phyloP scores from a whole-genome alignment of 2,888 invertebrate genomes.

The Liopterus haemorrhoidalis region DNA sequence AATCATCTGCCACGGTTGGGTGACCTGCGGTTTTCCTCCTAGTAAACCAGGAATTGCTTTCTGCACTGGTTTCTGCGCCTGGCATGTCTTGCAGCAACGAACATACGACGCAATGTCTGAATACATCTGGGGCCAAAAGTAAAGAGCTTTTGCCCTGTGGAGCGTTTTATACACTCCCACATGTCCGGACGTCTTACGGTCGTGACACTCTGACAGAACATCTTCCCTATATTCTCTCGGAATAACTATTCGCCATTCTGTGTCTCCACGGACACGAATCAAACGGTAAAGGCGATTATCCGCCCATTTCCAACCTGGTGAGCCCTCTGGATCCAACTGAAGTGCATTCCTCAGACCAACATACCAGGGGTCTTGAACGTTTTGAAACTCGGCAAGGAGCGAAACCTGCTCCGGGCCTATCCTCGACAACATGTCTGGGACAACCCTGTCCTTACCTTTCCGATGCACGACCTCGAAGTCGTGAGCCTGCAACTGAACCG shows the following conservation, averaged over 20 bases:
- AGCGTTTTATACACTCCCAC: neutral
- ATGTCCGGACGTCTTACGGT: neutral
- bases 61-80: constrained; percentile 11
- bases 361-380: too few relatives aligned
- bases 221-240: constrained; percentile 8
- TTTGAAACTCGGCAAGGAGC: too few relatives aligned
- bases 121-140: constrained; percentile 23
- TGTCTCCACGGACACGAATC: too few relatives aligned
- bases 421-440: too few relatives aligned
- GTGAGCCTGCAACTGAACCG: too few relatives aligned
- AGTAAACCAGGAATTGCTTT: neutral
- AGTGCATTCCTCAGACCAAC: too few relatives aligned
- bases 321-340: too few relatives aligned
- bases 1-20: constrained; percentile 1
- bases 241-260: constrained; percentile 8
- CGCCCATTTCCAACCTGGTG: too few relatives aligned
- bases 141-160: constrained; percentile 9
- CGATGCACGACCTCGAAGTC: too few relatives aligned
- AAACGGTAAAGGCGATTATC: too few relatives aligned
- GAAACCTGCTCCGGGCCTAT: too few relatives aligned
- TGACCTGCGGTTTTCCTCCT: neutral
- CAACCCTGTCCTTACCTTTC: too few relatives aligned
- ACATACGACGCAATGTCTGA: constrained; percentile 8
- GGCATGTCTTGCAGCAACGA: constrained; percentile 1
- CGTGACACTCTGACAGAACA: neutral